Conservation (phyloP, 2,797 vertebrate genomes). For the Remorina albescens region DNA sequence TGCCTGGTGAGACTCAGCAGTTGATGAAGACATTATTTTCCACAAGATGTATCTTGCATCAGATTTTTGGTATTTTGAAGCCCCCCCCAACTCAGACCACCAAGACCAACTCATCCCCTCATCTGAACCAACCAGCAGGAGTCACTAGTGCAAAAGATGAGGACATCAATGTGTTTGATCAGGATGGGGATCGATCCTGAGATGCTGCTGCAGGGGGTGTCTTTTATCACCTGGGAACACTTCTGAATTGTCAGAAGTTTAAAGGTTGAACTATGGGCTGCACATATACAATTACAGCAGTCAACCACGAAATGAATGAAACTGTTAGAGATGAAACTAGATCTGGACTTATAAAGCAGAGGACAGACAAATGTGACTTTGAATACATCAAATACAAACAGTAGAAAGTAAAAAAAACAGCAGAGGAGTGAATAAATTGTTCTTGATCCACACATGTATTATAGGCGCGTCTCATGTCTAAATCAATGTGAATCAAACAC, state of each 20-base stretch:
- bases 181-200: constrained; percentile 1
- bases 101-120: not conserved
- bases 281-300: not conserved
- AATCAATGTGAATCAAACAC: not conserved
- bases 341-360: not conserved
- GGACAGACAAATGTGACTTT: not conserved
- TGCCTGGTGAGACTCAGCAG: not conserved
- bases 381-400: not conserved
- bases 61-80: not conserved
- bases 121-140: not conserved
- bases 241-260: not conserved
- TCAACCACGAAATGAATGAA: not conserved
- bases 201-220: not conserved
- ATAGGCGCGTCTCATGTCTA: not conserved
- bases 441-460: not conserved
- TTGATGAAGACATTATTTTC: not conserved
- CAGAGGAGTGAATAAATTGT: not conserved
- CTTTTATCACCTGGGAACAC: not conserved
- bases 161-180: constrained; percentile 3
- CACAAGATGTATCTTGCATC: not conserved
- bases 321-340: not conserved
- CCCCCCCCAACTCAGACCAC: not conserved
- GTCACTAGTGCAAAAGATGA: not conserved
- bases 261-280: not conserved
- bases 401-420: not conserved